Evolutionary conservation across 2,113 vertebrate genomes (phyloP), one percentile per base, ranked within the genome.

Genomic region (Onychorhynchus coronatus): DNA sequence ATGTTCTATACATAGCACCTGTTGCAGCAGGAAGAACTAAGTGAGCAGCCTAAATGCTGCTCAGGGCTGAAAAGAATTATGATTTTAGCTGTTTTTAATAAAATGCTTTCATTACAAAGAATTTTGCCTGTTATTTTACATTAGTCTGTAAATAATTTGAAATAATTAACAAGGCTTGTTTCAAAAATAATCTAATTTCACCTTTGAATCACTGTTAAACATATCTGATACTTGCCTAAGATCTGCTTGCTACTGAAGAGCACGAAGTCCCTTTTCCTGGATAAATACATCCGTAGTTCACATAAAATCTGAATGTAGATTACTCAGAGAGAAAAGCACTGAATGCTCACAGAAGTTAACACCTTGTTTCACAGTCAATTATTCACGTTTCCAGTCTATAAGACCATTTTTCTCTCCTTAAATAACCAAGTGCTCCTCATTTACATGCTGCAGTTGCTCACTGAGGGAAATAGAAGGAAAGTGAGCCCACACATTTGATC

Each of bases 371-470:
- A 94, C 85, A 86, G 95, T 96, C 96, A 97, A 96, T 97, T 97
- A 97, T 98, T 97, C 97, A 97, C 84, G 71, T 78, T 96, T 97
- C 89, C 95, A 95, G 95, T 97, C 97, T 98, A 90, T 95, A 94
- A 95, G 93, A 91, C 95, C 66, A 86, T 94, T 97, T 97, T 88
- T 82, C 73, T 96, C 89, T 66, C 95, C 92, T 95, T 94, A 97
- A 96, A 93, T 93, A 96, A 94, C 89, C 90, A 88, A 96, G 91
- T 82, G 39, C 73, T 94, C 92, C 91, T 97, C 94, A 95, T 97
- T 95, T 96, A 89, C 95, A 95, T 85, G 92, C 87, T 58, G 84
- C 74, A 92, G 91, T 56, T 96, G 56, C 28, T 3, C 66, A 33
- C 81, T 25, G 80, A 82, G 72, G 83, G 87, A 83, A 94, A 81